phyloP scores from a whole-genome alignment of 2,888 invertebrate genomes.

The Agrochola litura region DNA sequence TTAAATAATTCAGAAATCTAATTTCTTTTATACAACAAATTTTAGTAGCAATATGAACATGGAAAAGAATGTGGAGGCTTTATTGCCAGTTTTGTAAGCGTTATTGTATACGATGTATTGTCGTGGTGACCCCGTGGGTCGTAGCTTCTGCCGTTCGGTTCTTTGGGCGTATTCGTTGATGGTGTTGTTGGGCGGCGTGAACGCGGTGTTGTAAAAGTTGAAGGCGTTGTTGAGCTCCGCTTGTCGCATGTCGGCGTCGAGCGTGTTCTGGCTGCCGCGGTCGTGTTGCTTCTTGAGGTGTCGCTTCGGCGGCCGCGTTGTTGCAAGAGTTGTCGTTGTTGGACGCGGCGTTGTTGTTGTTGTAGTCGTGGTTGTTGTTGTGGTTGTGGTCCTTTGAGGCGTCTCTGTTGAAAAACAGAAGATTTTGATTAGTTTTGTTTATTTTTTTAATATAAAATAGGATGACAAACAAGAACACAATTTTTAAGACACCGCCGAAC shows the following conservation, averaged over 20 bases:
- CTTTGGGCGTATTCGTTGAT: conserved; percentile 85
- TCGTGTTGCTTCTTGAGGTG: conserved; percentile 85
- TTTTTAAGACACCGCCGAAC: not conserved
- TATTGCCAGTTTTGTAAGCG: conserved; percentile 51
- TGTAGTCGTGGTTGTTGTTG: conserved; percentile 88
- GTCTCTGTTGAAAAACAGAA: conserved; percentile 83
- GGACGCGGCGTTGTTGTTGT: conserved; percentile 81
- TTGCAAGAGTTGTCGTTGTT: conserved; percentile 77
- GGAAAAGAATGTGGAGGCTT: conserved; percentile 45
- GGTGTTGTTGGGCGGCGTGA: conserved; percentile 78
- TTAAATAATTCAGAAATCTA: conserved; percentile 69
- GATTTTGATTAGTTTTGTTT: conserved; percentile 36
- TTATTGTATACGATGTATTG: conserved; percentile 81
- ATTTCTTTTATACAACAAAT: conserved; percentile 71
- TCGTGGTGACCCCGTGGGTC: conserved; percentile 85
- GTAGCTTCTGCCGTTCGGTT: conserved; percentile 85
- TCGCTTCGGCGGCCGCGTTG: conserved; percentile 83
- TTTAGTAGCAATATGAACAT: conserved; percentile 64
- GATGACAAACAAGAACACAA: not conserved
- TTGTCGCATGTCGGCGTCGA: conserved; percentile 82
- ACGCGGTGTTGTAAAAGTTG: conserved; percentile 81
- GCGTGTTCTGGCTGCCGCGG: conserved; percentile 81
- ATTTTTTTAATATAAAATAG: not conserved
- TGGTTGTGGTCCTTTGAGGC: conserved; percentile 84
- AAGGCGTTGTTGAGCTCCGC: conserved; percentile 83